phyloP scores from a whole-genome alignment of 2,888 invertebrate genomes.

The Cryptops parisi region DNA sequence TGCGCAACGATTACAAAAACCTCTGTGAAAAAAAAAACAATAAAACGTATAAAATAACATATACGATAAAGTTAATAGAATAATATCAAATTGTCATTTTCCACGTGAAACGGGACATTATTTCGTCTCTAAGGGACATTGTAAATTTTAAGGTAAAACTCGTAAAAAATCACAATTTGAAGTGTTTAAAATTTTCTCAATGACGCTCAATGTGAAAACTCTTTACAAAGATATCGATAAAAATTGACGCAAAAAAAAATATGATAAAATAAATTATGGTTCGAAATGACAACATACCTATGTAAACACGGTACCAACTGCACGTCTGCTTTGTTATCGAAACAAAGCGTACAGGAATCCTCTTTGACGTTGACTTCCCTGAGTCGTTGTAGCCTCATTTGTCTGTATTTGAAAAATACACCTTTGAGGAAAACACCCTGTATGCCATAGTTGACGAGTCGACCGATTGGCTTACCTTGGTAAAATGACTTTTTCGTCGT shows the following conservation, averaged over 20 bases:
- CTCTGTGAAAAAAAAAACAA: conserved; percentile 40
- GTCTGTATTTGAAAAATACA: conserved; percentile 36
- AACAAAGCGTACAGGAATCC: conserved; percentile 76
- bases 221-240: too few relatives aligned
- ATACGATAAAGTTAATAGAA: too few relatives aligned
- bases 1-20: conserved; percentile 68
- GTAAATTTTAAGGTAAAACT: too few relatives aligned
- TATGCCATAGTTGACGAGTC: too few relatives aligned
- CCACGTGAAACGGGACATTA: too few relatives aligned
- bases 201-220: neutral
- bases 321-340: conserved; percentile 59
- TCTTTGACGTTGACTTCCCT: conserved; percentile 58
- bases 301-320: conserved; percentile 68
- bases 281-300: too few relatives aligned
- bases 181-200: neutral
- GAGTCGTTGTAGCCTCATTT: conserved; percentile 58
- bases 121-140: too few relatives aligned
- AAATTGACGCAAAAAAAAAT: too few relatives aligned
- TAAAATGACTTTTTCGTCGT: conserved; percentile 63
- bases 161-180: neutral
- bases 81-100: too few relatives aligned
- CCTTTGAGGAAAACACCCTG: too few relatives aligned
- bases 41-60: too few relatives aligned
- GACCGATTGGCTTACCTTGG: conserved; percentile 54
- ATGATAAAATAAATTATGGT: too few relatives aligned